Evolutionary conservation across 2,888 invertebrate genomes (phyloP).

Genomic region (Eristalis arbustorum): DNA sequence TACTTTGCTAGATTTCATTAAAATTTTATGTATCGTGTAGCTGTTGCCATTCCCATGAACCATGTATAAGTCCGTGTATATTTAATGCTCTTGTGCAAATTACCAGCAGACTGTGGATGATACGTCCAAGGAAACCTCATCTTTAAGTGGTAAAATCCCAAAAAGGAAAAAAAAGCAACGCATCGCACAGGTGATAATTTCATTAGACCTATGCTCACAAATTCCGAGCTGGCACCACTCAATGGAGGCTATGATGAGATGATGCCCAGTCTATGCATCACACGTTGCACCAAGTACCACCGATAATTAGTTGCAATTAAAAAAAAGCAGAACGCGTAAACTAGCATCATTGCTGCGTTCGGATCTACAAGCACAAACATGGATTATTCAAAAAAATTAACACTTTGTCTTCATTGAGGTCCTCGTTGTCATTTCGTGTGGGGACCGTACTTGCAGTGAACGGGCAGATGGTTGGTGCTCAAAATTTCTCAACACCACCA

Average conservation of each 20-base stretch:
- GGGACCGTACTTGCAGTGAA: constrained; percentile 1
- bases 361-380: not conserved
- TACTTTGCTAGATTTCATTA: constrained; percentile 67
- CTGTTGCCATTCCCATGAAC: constrained; percentile 66
- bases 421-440: constrained; percentile 21
- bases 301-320: constrained; percentile 68
- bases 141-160: constrained; percentile 33
- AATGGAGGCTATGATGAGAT: constrained; percentile 16
- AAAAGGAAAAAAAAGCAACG: constrained; percentile 38
- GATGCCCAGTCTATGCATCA: constrained; percentile 51
- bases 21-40: constrained; percentile 67
- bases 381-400: constrained; percentile 62
- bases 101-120: constrained; percentile 20
- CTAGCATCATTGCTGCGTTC: constrained; percentile 39
- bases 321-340: constrained; percentile 47
- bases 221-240: constrained; percentile 31
- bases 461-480: constrained; percentile 59
- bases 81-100: constrained; percentile 59
- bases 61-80: not conserved
- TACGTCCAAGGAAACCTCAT: not conserved
- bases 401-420: constrained; percentile 68
- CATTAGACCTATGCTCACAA: constrained; percentile 63
- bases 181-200: constrained; percentile 68
- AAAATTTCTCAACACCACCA: constrained; percentile 52
- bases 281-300: constrained; percentile 31